Evolutionary conservation across 2,797 vertebrate species (phyloP).

Genomic region (Distichodus sexfasciatus): DNA sequence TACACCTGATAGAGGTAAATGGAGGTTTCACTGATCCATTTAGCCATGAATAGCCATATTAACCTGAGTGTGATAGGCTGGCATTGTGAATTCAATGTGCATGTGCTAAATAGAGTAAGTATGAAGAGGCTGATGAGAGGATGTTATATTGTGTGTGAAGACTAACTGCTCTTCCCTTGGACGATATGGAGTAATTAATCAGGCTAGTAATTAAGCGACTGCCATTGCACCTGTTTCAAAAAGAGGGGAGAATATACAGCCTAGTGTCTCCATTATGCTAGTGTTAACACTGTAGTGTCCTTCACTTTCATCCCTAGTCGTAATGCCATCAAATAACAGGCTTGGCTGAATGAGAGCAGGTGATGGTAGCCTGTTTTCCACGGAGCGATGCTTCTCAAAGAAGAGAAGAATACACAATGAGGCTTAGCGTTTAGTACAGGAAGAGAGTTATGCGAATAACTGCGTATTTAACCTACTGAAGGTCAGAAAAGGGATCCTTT

Average conservation of each 20-base stretch:
- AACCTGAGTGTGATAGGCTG: constrained; percentile 11
- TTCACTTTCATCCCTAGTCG: constrained; percentile 69
- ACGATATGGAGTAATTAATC: constrained; percentile 26
- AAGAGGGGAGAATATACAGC: constrained; percentile 27
- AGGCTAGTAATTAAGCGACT: constrained; percentile 9
- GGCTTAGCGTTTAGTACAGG: background rate
- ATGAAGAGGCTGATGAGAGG: constrained; percentile 7
- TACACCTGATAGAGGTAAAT: constrained; percentile 23
- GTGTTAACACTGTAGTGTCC: constrained; percentile 68
- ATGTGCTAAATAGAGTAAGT: constrained; percentile 10
- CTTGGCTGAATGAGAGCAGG: constrained; percentile 66
- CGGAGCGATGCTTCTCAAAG: background rate
- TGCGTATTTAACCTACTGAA: background rate
- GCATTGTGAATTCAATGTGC: constrained; percentile 15
- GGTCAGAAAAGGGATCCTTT: background rate
- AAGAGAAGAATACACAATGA: constrained; percentile 4
- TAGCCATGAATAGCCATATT: constrained; percentile 16
- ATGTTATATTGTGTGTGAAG: constrained; percentile 22
- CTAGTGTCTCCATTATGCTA: constrained; percentile 66
- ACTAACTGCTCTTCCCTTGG: constrained; percentile 11
- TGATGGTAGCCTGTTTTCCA: constrained; percentile 26
- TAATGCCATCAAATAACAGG: constrained; percentile 71
- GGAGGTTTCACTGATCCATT: background rate
- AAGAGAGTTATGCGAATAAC: background rate
- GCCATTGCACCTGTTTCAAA: background rate